Conservation (phyloP, 1,140 invertebrate genomes). For the Zaprionus ghesquierei region DNA sequence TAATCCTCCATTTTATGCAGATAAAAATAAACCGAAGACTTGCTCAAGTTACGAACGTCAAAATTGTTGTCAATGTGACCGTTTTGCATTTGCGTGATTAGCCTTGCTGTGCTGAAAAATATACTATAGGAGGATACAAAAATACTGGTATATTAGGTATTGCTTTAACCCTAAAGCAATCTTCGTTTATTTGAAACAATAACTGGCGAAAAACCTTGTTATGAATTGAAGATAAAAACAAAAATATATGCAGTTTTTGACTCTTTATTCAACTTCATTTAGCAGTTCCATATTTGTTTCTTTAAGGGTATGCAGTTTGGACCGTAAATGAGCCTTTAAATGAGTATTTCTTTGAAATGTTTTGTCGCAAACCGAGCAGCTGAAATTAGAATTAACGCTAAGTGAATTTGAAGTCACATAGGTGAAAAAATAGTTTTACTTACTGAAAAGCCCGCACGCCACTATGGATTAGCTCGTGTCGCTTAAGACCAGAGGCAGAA, state of each 20-base stretch:
- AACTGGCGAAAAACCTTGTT: too few species aligned
- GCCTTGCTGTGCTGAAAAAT: neutral
- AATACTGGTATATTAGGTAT: neutral
- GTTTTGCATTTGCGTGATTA: neutral
- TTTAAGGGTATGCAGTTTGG: constrained; percentile 38
- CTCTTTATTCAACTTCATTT: neutral
- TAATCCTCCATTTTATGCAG: constrained; percentile 48
- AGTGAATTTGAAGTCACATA: neutral
- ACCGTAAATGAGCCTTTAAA: constrained; percentile 56
- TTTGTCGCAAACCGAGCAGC: constrained; percentile 52
- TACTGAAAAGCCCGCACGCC: constrained; percentile 50
- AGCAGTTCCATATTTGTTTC: constrained; percentile 7
- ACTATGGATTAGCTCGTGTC: constrained; percentile 61
- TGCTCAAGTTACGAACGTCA: neutral
- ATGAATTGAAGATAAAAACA: neutral
- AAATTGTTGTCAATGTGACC: neutral
- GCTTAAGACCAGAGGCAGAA: constrained; percentile 50
- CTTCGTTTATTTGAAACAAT: too few species aligned
- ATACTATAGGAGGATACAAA: neutral
- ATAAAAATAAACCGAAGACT: constrained; percentile 22
- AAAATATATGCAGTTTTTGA: neutral
- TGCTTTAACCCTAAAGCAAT: too few species aligned
- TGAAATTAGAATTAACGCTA: neutral
- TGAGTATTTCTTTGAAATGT: constrained; percentile 64
- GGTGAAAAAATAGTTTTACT: constrained; percentile 5